A percentile compares a stretch with the other conserved stretches of the same genome.
Evolutionary conservation across 37 sponge, comb jelly and placozoan genomes (phyloP).

Genomic region (Hexactinellida sp.): DNA sequence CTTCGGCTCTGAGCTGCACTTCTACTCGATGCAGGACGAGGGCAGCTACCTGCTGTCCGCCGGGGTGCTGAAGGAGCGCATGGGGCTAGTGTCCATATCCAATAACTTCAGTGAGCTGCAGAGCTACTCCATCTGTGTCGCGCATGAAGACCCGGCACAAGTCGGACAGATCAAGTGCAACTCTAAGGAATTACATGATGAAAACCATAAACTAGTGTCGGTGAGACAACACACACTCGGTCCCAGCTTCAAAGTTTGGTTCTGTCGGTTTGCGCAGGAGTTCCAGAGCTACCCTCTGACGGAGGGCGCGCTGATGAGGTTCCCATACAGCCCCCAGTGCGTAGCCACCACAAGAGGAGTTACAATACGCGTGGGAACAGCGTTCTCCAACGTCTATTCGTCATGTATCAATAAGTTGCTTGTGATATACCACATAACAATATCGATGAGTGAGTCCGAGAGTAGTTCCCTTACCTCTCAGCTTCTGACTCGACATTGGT

Average conservation of each 20-base stretch:
- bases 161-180: not conserved
- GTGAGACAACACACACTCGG: not conserved
- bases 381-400: conserved; percentile 18
- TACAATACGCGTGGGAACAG: conserved; percentile 26
- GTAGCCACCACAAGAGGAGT: conserved; percentile 27
- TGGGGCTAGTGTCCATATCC: not conserved
- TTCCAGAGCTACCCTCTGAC: conserved; percentile 18
- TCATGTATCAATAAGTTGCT: not conserved
- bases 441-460: conserved; percentile 1
- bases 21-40: not conserved
- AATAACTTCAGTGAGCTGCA: not conserved
- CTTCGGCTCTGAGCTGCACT: not conserved
- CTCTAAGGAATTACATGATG: not conserved
- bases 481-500: conserved; percentile 27
- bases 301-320: not conserved
- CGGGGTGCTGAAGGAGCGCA: not conserved
- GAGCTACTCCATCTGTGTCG: not conserved
- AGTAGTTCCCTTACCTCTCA: not conserved
- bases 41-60: not conserved
- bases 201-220: not conserved
- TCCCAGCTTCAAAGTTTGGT: conserved; percentile 22
- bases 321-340: conserved; percentile 17
- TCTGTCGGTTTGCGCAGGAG: not conserved
- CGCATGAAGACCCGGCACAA: not conserved
- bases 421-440: not conserved